Base-by-base conservation (phyloP, 2,797 vertebrate species). In the Rhinogobio ventralis region DNA sequence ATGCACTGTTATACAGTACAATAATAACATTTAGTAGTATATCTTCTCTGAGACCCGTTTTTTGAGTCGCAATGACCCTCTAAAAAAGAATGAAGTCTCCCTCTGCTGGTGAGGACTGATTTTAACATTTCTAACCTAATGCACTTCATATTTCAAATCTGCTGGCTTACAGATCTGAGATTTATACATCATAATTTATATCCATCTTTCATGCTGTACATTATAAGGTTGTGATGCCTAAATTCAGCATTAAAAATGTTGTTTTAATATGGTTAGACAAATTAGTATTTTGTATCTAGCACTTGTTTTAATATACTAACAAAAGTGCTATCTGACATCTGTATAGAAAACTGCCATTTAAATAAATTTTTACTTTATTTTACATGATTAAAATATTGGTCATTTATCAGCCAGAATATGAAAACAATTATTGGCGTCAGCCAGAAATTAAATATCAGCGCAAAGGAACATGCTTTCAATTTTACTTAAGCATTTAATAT, bases 21-120 rank as follows among this genome's bases (percentile, higher is more conserved):
- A 49, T 11, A 36, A 57, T 6, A 60, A 23, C 62, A 55, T 83
- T 51, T 62, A 15, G 20, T 36, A 13, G 72, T 67, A 28, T 4
- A 25, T 33, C 36, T 62, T 17, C 20, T 82, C 2, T 72, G 4
- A 64, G 15, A 25, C 20, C 20, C 11, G 3, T 75, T 39, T 20
- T 68, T 10, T 39, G 5, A 55, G 46, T 5, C 62, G 25, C 23
- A 17, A 19, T 55, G 13, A 60, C 14, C 9, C 14, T 19, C 1
- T 45, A 45, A 67, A 77, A 15, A 25, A n/a, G 73, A 36, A 42
- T 30, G 7, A 57, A 55, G 64, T 77, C 82, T 55, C 82, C 82
- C 62, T 55, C 73, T 83, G 72, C 82, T 77, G 73, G 72, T 57
- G 64, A 69, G 46, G n/a, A 55, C 49, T 20, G 30, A 75, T 66